A percentile compares a stretch with the other conserved stretches of the same genome.
Conservation (phyloP, 2,888 invertebrate species). For the Zootermopsis nevadensis region DNA sequence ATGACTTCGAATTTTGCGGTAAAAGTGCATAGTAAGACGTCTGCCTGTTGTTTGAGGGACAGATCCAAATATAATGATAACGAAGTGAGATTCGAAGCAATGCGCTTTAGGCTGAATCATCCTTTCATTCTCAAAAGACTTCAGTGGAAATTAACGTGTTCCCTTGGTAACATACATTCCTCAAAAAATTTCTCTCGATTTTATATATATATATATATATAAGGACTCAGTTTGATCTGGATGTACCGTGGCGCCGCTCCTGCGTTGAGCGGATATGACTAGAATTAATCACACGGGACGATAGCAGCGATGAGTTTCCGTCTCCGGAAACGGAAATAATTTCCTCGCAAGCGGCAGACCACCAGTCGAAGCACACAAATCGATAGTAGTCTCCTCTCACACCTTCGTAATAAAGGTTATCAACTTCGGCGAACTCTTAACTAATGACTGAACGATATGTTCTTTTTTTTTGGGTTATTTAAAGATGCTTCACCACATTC, state of each 20-base stretch:
- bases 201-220: background rate
- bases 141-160: too few species aligned
- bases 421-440: background rate
- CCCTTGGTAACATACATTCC: background rate
- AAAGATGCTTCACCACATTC: too few species aligned
- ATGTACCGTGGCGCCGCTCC: constrained; percentile 21
- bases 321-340: constrained; percentile 61
- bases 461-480: too few species aligned
- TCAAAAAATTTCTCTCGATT: background rate
- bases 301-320: constrained; percentile 52
- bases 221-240: background rate
- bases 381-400: background rate
- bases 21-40: too few species aligned
- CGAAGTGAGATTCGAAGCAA: too few species aligned
- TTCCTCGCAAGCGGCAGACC: constrained; percentile 56
- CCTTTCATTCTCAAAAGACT: too few species aligned
- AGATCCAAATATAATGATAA: too few species aligned
- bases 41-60: too few species aligned
- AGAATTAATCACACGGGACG: constrained; percentile 50
- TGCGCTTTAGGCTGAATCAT: too few species aligned
- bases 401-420: background rate
- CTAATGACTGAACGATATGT: background rate
- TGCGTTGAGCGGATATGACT: constrained; percentile 47
- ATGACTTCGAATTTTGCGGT: too few species aligned
- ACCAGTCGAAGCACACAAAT: background rate